Base-by-base conservation (phyloP, 92 coral and sea anemone species). In the Porites evermanni region DNA sequence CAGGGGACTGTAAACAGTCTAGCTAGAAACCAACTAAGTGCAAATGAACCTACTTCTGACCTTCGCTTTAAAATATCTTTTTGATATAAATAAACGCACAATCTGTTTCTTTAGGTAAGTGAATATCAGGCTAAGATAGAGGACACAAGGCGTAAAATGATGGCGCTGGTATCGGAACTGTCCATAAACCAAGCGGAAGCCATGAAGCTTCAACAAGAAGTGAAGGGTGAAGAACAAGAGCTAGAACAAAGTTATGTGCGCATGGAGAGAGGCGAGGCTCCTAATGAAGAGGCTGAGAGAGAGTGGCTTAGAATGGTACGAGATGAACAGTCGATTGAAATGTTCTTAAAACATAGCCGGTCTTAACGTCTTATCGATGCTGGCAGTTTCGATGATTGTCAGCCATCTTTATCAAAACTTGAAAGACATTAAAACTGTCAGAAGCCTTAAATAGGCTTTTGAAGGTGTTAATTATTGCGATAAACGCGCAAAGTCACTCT, bases 171-270 rank as follows among this genome's bases (percentile, higher is more conserved):
- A 12, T 97, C 99, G 0, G 99, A 97, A 74, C 92, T 97, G 78
- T 97, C 99, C 67, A 97, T 97, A 98, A 94, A 97, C 80, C 98
- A 97, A 85, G 99, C 99, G 2, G 87, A 80, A 73, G 99, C 99
- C 47, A 84, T 97, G 92, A 97, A 95, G 76, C 92, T 97, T 8
- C 99, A 97, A 61, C 98, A 95, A 78, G 94, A 79, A 23, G 99
- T 95, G 81, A 97, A 91, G 67, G 90, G 83, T 16, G 86, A 92
- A 18, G 99, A 97, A 75, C 96, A 94, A 76, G 82, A 86, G 59
- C 78, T 97, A 26, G 99, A 97, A 80, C 99, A 97, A 82, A 70
- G 97, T 59, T 97, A 97, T 77, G 91, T 97, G 60, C 89, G 99
- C 50, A 95, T 97, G 99, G 99, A 97, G 89, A 82, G 95, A 23